Conservation (phyloP, 2,888 invertebrate species). For the Micropterix aruncella region DNA sequence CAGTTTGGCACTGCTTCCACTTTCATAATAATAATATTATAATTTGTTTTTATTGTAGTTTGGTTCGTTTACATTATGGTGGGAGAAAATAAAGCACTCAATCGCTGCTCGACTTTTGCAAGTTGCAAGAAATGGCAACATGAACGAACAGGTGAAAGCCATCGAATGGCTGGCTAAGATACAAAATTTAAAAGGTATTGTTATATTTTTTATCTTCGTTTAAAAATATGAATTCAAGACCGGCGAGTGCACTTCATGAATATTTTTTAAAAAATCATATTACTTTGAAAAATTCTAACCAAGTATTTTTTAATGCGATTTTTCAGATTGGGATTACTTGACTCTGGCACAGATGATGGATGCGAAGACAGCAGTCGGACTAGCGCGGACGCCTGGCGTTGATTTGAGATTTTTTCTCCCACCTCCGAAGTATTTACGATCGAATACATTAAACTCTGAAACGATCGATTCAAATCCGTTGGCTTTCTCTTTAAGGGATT, state of each 20-base stretch:
- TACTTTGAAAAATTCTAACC: not conserved
- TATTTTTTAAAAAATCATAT: no score
- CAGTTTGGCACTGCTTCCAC: no score
- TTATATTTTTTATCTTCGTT: no score
- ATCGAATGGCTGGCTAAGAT: not conserved
- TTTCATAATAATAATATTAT: no score
- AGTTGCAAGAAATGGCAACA: not conserved
- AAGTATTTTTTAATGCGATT: not conserved
- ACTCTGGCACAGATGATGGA: slow-evolving; percentile 71
- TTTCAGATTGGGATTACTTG: slow-evolving; percentile 43
- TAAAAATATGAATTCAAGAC: no score
- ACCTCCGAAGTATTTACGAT: slow-evolving; percentile 40
- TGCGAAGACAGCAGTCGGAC: slow-evolving; percentile 57
- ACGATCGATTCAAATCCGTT: slow-evolving; percentile 25
- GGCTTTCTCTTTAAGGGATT: slow-evolving; percentile 4
- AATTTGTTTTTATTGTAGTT: not conserved
- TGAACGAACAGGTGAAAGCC: not conserved
- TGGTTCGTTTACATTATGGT: not conserved
- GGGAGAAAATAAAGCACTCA: not conserved
- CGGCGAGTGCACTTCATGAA: no score
- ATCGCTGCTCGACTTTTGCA: not conserved
- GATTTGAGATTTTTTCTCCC: slow-evolving; percentile 64
- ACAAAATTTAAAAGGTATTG: not conserved
- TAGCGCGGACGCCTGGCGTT: slow-evolving; percentile 57
- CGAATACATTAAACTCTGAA: slow-evolving; percentile 22